These are phyloP conservation scores for Phrynocephalus guinanensis DNA, from an alignment of 2,797 vertebrate species.

Conservation along the genomic window DNA sequence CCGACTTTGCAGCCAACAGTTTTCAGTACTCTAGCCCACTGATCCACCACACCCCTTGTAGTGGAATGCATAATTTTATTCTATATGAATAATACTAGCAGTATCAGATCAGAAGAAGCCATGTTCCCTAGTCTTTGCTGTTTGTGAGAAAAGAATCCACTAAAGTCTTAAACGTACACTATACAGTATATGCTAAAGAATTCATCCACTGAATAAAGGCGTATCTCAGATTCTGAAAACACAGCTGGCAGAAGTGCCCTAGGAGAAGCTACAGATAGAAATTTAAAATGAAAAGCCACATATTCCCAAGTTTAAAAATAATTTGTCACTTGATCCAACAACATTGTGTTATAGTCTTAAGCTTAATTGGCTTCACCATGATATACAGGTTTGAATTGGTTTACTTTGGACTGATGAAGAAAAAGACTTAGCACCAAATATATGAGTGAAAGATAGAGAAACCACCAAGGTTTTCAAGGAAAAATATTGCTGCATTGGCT, in stretches of 20 bases:
- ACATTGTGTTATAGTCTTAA: not conserved
- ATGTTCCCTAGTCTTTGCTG: not conserved
- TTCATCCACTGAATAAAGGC: not conserved
- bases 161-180: not conserved
- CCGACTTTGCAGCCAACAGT: too few relatives aligned
- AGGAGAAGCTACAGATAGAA: not conserved
- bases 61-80: not conserved
- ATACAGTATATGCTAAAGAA: not conserved
- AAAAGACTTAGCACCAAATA: not conserved
- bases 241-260: not conserved
- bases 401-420: not conserved
- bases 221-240: not conserved
- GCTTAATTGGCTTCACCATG: not conserved
- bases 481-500: not conserved
- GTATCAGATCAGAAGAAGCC: not conserved
- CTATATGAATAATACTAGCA: not conserved
- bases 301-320: not conserved
- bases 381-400: not conserved
- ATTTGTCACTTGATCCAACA: not conserved
- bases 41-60: not conserved
- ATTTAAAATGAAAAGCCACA: not conserved
- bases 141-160: not conserved
- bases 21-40: too few relatives aligned
- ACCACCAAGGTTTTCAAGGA: not conserved
- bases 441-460: not conserved